Evolutionary conservation across 2,888 invertebrate genomes (phyloP).

Genomic region (Rotaria magnacalcarata): DNA sequence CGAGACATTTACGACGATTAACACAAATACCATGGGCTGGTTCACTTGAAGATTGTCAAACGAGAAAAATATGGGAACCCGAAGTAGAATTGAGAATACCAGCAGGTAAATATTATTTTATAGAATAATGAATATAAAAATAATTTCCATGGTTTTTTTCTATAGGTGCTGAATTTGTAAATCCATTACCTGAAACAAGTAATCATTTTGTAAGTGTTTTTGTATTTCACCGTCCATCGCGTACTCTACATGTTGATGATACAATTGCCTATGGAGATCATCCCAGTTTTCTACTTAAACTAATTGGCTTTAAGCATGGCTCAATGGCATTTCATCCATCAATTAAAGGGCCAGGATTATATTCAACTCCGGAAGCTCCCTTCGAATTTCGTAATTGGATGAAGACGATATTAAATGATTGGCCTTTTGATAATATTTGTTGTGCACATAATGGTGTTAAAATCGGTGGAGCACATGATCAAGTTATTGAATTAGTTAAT

Average conservation of each 20-base stretch:
- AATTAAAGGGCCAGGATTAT: not conserved
- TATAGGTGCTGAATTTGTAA: slow-evolving; percentile 15
- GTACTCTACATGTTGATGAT: slow-evolving; percentile 35
- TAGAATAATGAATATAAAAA: not conserved
- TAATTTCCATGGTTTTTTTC: no score
- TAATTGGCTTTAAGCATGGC: slow-evolving; percentile 32
- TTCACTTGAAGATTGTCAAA: not conserved
- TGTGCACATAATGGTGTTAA: slow-evolving; percentile 34
- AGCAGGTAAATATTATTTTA: not conserved
- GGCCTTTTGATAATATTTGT: slow-evolving; percentile 32
- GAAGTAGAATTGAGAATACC: slow-evolving; percentile 26
- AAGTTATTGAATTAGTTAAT: not conserved
- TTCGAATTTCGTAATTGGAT: slow-evolving; percentile 9
- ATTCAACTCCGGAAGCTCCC: not conserved
- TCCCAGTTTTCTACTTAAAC: not conserved
- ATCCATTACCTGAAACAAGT: not conserved
- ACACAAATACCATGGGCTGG: slow-evolving; percentile 5
- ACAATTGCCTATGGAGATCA: not conserved
- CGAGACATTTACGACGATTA: not conserved
- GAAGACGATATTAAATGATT: not conserved
- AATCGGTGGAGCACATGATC: slow-evolving; percentile 23
- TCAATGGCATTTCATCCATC: slow-evolving; percentile 30
- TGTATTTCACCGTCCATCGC: not conserved
- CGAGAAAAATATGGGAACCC: slow-evolving; percentile 5
- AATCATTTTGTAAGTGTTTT: slow-evolving; percentile 33